phyloP scores from a whole-genome alignment of 2,888 invertebrate species.

The Acholoe squamosa region DNA sequence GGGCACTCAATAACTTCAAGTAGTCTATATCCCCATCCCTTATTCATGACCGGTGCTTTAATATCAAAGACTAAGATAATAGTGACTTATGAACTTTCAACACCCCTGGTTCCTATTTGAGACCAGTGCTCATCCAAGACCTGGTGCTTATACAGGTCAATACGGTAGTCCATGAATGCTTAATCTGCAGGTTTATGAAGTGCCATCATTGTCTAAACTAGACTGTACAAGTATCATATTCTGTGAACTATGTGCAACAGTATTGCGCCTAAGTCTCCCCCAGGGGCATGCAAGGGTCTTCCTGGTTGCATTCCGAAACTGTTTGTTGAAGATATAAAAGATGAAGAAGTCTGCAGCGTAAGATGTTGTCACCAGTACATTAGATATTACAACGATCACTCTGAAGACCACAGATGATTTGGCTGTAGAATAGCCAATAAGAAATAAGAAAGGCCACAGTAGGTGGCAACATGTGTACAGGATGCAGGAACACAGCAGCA shows the following conservation, averaged over 20 bases:
- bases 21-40: too few species aligned
- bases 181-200: too few species aligned
- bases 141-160: too few species aligned
- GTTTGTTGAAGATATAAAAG: constrained; percentile 4
- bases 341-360: background rate
- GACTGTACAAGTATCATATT: background rate
- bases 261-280: background rate
- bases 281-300: background rate
- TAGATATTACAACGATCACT: background rate
- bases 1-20: too few species aligned
- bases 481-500: background rate
- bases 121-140: too few species aligned
- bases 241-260: background rate
- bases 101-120: too few species aligned
- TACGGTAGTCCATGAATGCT: too few species aligned
- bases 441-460: background rate
- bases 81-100: too few species aligned
- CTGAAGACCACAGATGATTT: too few species aligned
- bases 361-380: background rate
- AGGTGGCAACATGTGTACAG: background rate
- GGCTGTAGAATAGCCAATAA: background rate
- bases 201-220: too few species aligned
- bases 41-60: too few species aligned
- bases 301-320: background rate
- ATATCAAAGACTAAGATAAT: too few species aligned